Evolutionary conservation across 1,140 invertebrate species (phyloP).

Genomic region (Manduca sexta): DNA sequence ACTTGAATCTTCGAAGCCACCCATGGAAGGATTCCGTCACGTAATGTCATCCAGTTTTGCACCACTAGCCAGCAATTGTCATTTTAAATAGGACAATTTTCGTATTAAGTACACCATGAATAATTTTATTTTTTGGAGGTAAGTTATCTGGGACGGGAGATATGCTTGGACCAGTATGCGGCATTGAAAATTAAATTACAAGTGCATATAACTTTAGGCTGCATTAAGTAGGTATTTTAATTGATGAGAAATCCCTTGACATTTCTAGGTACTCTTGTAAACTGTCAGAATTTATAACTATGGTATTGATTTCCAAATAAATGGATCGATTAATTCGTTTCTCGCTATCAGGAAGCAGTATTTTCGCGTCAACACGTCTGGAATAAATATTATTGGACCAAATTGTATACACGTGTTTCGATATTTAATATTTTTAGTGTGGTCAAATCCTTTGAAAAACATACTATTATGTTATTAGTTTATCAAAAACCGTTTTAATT

Average conservation of each 20-base stretch:
- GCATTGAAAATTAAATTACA: conserved; percentile 4
- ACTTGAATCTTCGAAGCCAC: conserved; percentile 12
- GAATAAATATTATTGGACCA: too few species aligned
- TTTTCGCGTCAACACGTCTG: not conserved
- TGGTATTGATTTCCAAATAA: too few species aligned
- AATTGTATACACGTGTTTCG: too few species aligned
- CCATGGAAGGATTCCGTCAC: conserved; percentile 12
- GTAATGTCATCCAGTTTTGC: conserved; percentile 18
- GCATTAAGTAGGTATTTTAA: not conserved
- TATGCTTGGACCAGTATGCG: not conserved
- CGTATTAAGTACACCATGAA: conserved; percentile 9
- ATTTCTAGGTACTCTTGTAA: not conserved
- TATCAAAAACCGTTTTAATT: too few species aligned
- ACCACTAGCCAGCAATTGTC: conserved; percentile 7
- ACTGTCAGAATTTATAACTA: too few species aligned
- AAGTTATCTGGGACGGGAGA: not conserved
- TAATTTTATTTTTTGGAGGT: conserved; percentile 6
- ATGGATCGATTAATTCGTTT: too few species aligned
- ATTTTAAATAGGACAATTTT: conserved; percentile 4
- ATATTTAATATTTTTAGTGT: too few species aligned
- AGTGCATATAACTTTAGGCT: not conserved
- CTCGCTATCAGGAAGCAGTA: too few species aligned
- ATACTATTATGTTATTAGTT: too few species aligned
- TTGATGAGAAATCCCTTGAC: not conserved
- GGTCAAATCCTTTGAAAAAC: too few species aligned